phyloP scores from a whole-genome alignment of 2,113 vertebrate genomes.

The Corythornis madagascariensis region DNA sequence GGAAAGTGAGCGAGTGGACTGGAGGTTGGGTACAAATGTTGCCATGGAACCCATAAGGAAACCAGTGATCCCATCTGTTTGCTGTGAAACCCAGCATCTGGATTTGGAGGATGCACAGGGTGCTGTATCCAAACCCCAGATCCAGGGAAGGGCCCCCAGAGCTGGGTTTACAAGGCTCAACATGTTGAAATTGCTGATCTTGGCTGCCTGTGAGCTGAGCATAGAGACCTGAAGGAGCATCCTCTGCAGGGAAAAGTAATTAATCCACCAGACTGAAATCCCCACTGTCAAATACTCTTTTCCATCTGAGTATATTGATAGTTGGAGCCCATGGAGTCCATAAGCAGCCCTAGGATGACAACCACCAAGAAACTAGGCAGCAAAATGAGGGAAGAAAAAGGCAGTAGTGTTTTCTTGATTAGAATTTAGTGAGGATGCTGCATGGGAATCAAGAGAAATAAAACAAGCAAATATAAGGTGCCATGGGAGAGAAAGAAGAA shows the following conservation, averaged over 20 bases:
- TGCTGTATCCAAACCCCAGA: rapidly evolving
- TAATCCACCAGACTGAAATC: neutral
- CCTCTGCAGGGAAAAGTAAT: neutral
- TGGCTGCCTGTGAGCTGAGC: neutral
- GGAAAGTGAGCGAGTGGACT: neutral
- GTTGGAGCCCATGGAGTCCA: neutral
- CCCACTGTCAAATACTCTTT: neutral
- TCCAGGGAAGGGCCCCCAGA: neutral
- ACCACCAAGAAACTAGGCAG: neutral
- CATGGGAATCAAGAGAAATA: neutral
- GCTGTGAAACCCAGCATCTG: neutral
- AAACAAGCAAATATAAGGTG: conserved; percentile 16
- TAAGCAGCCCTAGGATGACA: neutral
- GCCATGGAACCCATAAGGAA: neutral
- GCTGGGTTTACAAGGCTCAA: rapidly evolving
- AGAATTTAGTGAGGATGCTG: neutral
- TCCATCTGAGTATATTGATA: neutral
- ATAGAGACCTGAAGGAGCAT: neutral
- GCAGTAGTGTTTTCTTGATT: neutral
- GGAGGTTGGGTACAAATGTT: neutral
- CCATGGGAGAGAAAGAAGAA: conserved; percentile 18
- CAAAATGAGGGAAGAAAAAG: neutral
- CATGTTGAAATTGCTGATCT: rapidly evolving
- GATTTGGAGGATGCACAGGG: neutral
- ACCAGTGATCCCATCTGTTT: neutral